Evolutionary conservation across 2,113 vertebrate genomes (phyloP).

Genomic region (Takifugu flavidus): DNA sequence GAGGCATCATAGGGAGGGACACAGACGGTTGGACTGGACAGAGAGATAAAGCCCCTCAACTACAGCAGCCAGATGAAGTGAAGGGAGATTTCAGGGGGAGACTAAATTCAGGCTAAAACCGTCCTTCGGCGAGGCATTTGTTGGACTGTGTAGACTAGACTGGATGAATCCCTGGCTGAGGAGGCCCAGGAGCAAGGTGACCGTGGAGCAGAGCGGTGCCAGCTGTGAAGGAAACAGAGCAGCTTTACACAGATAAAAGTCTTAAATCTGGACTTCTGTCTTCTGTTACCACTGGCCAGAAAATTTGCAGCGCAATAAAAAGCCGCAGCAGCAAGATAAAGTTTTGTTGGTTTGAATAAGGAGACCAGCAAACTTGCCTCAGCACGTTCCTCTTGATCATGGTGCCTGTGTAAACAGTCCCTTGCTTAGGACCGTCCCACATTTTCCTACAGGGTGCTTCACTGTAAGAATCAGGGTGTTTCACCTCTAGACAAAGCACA

Average conservation of each 20-base stretch:
- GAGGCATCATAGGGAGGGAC: conserved; percentile 58
- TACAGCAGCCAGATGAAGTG: conserved; percentile 47
- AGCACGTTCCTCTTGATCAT: no score
- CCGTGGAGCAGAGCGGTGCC: conserved; percentile 20
- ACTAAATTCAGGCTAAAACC: conserved; percentile 39
- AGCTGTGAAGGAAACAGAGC: conserved; percentile 25
- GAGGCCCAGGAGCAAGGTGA: conserved; percentile 45
- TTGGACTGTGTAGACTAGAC: conserved; percentile 27
- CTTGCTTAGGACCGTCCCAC: no score
- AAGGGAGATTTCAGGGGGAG: conserved; percentile 32
- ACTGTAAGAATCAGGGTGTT: no score
- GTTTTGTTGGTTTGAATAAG: no score
- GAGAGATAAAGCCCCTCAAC: conserved; percentile 69
- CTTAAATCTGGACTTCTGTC: neutral
- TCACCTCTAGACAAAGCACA: no score
- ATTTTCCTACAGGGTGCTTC: no score
- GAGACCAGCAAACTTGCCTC: no score
- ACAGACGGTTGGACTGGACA: conserved; percentile 67
- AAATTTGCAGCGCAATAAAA: no score
- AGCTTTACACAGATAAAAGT: conserved; percentile 39
- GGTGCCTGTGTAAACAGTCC: no score
- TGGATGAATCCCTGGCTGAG: conserved; percentile 46
- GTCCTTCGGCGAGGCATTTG: conserved; percentile 40
- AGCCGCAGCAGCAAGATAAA: no score
- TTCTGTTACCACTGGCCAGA: neutral